These are phyloP conservation scores for Sebastes iracundus DNA, from an alignment of 2,797 vertebrate species.

Conservation along the genomic window DNA sequence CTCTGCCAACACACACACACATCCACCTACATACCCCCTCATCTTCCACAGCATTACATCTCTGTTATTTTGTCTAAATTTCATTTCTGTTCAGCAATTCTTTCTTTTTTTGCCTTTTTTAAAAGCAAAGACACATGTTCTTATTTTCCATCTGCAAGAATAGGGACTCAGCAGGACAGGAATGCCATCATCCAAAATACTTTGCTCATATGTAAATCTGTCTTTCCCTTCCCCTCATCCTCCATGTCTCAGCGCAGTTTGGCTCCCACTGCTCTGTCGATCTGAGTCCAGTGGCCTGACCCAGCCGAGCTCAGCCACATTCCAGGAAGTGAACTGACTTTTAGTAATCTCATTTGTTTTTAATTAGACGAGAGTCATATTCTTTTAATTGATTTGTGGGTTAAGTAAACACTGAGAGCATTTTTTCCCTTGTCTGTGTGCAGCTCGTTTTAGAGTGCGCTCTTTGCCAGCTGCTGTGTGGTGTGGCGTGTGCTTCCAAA, in stretches of 20 bases:
- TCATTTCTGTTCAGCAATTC: not conserved
- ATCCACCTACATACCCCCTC: not conserved
- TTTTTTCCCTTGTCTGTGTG: slow-evolving; percentile 15
- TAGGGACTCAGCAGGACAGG: not conserved
- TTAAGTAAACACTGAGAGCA: slow-evolving; percentile 46
- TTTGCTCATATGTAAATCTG: not conserved
- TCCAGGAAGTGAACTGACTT: slow-evolving; percentile 52
- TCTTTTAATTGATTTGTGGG: slow-evolving; percentile 60
- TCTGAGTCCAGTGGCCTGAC: slow-evolving; percentile 8
- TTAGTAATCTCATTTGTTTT: slow-evolving; percentile 66
- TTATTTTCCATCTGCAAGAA: not conserved
- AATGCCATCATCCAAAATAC: not conserved
- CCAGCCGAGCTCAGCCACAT: slow-evolving; percentile 21
- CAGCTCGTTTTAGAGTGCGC: not conserved
- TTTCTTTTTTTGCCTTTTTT: not conserved
- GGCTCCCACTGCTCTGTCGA: not conserved
- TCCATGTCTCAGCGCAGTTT: not conserved
- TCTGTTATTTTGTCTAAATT: slow-evolving; percentile 4
- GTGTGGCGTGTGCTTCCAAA: not conserved
- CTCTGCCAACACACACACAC: slow-evolving; percentile 13
- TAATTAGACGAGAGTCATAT: slow-evolving; percentile 53
- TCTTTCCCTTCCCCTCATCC: not conserved
- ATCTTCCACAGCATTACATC: not conserved
- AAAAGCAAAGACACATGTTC: slow-evolving; percentile 8
- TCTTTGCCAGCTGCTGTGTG: slow-evolving; percentile 11